Evolutionary conservation across 2,888 invertebrate genomes (phyloP).

Genomic region (Drosophila incognita): DNA sequence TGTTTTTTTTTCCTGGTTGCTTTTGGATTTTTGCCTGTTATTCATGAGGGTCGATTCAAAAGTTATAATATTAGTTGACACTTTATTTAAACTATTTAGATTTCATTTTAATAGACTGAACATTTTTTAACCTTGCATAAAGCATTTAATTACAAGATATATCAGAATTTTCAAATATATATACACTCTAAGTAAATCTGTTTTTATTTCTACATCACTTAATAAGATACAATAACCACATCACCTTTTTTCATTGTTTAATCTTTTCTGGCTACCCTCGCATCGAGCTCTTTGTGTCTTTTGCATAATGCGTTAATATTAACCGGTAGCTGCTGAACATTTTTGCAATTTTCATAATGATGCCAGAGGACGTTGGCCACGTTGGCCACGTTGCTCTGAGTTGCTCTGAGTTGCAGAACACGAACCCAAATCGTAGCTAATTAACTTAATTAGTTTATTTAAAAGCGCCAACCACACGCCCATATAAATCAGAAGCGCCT

Average conservation of each 20-base stretch:
- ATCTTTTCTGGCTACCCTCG: constrained; percentile 7
- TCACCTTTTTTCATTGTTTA: background rate
- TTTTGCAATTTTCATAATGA: constrained; percentile 76
- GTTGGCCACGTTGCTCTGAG: constrained; percentile 10
- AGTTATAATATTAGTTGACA: background rate
- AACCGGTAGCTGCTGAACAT: constrained; percentile 72
- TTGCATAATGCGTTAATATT: constrained; percentile 77
- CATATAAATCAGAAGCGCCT: constrained; percentile 47
- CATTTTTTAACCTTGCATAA: background rate
- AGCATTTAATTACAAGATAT: background rate
- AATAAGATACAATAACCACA: background rate
- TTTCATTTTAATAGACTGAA: background rate
- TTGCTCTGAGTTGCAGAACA: constrained; percentile 8
- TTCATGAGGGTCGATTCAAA: constrained; percentile 26
- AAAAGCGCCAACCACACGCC: constrained; percentile 43
- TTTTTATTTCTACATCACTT: fast-evolving
- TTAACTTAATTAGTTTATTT: constrained; percentile 77
- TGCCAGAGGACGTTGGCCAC: constrained; percentile 28
- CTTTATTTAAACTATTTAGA: background rate
- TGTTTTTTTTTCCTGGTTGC: constrained; percentile 36
- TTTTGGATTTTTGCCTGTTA: constrained; percentile 36
- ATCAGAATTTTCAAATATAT: background rate
- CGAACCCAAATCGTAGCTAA: constrained; percentile 70
- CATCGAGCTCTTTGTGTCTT: constrained; percentile 40
- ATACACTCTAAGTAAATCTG: background rate